Evolutionary conservation across 2,113 vertebrate species (phyloP).

Genomic region (Calonectris borealis): DNA sequence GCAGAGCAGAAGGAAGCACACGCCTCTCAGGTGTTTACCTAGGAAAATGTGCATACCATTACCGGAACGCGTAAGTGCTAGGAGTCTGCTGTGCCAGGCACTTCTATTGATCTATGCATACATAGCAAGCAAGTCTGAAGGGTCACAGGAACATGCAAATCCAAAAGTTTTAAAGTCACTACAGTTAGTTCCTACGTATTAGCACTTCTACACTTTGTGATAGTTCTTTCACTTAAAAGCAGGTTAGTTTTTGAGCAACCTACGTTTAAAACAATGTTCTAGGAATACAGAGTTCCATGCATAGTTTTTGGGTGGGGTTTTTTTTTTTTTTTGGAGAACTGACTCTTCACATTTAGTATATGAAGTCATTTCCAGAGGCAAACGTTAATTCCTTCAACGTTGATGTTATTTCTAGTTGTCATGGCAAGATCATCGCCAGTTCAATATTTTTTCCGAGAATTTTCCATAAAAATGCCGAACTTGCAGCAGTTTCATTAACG

Average conservation of each 20-base stretch:
- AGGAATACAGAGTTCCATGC: fast-evolving
- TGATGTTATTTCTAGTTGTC: not conserved
- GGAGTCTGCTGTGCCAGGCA: not conserved
- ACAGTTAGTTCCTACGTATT: not conserved
- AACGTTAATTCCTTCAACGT: not conserved
- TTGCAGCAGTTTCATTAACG: not conserved
- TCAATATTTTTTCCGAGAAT: not conserved
- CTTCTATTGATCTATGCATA: not conserved
- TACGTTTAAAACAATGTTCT: not conserved
- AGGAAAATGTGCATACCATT: fast-evolving
- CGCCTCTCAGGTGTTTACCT: fast-evolving
- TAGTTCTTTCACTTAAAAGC: not conserved
- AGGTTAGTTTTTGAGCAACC: not conserved
- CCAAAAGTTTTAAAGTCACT: not conserved
- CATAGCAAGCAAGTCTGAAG: not conserved
- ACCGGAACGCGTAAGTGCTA: not conserved
- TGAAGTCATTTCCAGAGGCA: fast-evolving
- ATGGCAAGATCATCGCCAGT: not conserved
- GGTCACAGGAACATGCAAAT: not conserved
- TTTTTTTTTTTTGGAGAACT: not conserved
- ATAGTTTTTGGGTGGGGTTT: not conserved
- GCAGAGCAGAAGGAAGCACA: not conserved
- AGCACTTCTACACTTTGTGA: not conserved
- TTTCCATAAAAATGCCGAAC: not conserved
- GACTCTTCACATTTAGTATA: fast-evolving